Conservation (phyloP, 2,797 vertebrate genomes). For the Gymnoscopelus microlampas region DNA sequence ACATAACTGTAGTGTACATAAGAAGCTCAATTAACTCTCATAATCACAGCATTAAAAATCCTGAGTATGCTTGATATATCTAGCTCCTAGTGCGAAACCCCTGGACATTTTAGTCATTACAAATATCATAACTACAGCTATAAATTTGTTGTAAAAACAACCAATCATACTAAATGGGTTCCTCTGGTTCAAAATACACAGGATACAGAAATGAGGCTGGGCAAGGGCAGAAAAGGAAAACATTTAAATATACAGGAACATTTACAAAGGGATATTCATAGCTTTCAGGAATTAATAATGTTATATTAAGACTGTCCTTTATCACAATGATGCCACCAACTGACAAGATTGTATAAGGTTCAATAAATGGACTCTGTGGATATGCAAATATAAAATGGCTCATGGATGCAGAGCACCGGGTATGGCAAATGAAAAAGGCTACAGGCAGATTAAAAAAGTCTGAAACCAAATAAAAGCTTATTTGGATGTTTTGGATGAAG, state of each 20-base stretch:
- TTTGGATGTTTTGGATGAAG: conserved; percentile 16
- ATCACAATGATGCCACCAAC: background rate
- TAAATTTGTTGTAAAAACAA: no score
- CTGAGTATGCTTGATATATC: conserved; percentile 32
- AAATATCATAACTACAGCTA: no score
- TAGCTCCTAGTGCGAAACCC: background rate
- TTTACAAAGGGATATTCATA: background rate
- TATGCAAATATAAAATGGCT: conserved; percentile 26
- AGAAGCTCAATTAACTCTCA: no score
- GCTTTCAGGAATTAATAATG: background rate
- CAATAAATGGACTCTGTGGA: conserved; percentile 2
- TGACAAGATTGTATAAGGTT: background rate
- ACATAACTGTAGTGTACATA: no score
- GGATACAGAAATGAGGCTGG: background rate
- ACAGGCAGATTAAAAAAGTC: background rate
- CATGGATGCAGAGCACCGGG: conserved; percentile 19
- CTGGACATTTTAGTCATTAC: no score
- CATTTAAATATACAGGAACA: background rate
- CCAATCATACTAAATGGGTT: no score
- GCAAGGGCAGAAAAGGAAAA: background rate
- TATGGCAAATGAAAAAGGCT: conserved; percentile 8
- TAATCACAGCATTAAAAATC: conserved; percentile 58
- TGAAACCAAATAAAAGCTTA: background rate
- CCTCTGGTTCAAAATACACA: no score
- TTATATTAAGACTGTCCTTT: background rate